Evolutionary conservation across 2,113 vertebrate genomes (phyloP).

Genomic region (Psammodynastes pulverulentus): DNA sequence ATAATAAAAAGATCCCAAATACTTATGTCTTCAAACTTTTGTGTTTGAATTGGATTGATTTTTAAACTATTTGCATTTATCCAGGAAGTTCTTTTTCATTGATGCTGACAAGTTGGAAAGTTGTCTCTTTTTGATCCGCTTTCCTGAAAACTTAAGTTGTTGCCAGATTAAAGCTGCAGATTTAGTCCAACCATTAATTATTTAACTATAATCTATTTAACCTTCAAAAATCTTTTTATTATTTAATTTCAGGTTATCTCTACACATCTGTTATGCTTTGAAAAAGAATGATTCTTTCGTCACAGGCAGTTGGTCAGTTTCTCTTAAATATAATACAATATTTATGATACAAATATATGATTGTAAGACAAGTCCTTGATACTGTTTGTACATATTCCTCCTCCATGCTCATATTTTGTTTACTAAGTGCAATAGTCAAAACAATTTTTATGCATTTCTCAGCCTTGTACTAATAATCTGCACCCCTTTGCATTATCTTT

Average conservation of each 20-base stretch:
- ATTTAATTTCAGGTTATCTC: neutral
- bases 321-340: conserved; percentile 15
- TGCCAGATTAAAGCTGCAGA: neutral
- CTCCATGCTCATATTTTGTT: conserved; percentile 27
- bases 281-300: neutral
- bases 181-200: neutral
- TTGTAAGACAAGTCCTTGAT: conserved; percentile 53
- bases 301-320: neutral
- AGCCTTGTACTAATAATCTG: conserved; percentile 33
- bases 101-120: conserved; percentile 44
- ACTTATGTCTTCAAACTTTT: conserved; percentile 76
- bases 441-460: conserved; percentile 21
- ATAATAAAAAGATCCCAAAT: conserved; percentile 81
- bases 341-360: conserved; percentile 5
- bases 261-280: conserved; percentile 38
- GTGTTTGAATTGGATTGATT: conserved; percentile 75
- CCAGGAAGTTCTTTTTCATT: conserved; percentile 67
- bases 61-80: conserved; percentile 73
- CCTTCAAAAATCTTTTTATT: conserved; percentile 36
- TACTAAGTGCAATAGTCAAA: conserved; percentile 45
- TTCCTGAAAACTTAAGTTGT: conserved; percentile 16
- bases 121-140: conserved; percentile 7
- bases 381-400: conserved; percentile 47
- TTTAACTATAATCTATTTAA: conserved; percentile 17
- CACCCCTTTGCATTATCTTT: neutral